Conservation (phyloP, 2,888 invertebrate genomes). For the Heteromurus nitidus region DNA sequence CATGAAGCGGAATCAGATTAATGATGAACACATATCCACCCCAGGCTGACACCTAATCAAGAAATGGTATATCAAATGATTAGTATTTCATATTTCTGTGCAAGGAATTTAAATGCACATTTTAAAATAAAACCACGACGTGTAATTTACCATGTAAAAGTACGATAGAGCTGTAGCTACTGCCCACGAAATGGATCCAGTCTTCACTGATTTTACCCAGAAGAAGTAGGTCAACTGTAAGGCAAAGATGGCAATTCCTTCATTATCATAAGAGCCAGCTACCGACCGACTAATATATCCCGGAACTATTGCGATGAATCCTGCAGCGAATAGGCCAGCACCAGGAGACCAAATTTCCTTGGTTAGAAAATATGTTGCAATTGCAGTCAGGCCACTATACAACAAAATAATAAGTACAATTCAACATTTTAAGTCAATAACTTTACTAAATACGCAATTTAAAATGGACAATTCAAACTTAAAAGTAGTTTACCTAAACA, state of each 20-base stretch:
- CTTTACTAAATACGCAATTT: no score
- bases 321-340: slow-evolving; percentile 98
- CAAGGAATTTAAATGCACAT: neutral
- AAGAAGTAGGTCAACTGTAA: slow-evolving; percentile 98
- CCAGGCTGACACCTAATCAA: slow-evolving; percentile 94
- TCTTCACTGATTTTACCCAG: slow-evolving; percentile 96
- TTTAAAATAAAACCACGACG: neutral
- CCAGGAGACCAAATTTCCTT: slow-evolving; percentile 98
- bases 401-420: slow-evolving; percentile 70
- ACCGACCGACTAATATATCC: slow-evolving; percentile 99
- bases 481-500: slow-evolving; percentile 86
- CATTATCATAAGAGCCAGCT: slow-evolving; percentile 99
- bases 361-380: slow-evolving; percentile 97
- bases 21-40: slow-evolving; percentile 99
- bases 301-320: slow-evolving; percentile 98
- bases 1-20: slow-evolving; percentile 98
- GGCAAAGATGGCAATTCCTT: slow-evolving; percentile 99
- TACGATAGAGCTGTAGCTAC: slow-evolving; percentile 95
- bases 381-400: slow-evolving; percentile 95
- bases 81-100: neutral
- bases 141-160: slow-evolving; percentile 95
- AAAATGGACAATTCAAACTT: slow-evolving; percentile 35
- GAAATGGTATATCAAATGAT: slow-evolving; percentile 2
- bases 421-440: no score
- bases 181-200: slow-evolving; percentile 98